Conservation (phyloP, 2,797 vertebrate genomes). For the Pelodytes ibericus region DNA sequence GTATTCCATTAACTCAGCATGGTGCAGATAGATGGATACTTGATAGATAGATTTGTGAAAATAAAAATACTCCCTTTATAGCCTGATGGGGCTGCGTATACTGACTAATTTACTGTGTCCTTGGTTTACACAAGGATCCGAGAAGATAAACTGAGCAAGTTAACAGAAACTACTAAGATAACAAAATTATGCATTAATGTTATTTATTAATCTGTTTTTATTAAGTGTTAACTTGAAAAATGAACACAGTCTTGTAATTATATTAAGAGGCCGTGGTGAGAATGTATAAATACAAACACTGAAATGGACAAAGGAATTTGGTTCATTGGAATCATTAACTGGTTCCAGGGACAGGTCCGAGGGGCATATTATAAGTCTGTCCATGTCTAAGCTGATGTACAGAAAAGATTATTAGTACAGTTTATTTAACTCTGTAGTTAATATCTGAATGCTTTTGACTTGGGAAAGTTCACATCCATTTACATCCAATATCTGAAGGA, state of each 20-base stretch:
- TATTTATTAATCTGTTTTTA: conserved; percentile 75
- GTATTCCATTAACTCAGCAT: too few relatives aligned
- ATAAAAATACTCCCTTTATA: too few relatives aligned
- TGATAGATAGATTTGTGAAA: too few relatives aligned
- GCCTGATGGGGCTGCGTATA: too few relatives aligned
- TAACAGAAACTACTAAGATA: conserved; percentile 66
- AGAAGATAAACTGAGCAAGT: conserved; percentile 52
- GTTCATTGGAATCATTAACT: conserved; percentile 69
- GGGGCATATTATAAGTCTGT: background rate
- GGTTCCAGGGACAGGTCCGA: conserved; percentile 32
- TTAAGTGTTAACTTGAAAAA: conserved; percentile 74
- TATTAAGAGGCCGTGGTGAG: conserved; percentile 58
- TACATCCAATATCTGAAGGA: too few relatives aligned
- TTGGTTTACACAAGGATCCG: conserved; percentile 11
- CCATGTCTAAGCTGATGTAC: too few relatives aligned
- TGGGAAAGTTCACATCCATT: too few relatives aligned
- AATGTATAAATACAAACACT: conserved; percentile 60
- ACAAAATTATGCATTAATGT: conserved; percentile 60
- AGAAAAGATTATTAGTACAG: too few relatives aligned
- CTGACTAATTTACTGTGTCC: conserved; percentile 11
- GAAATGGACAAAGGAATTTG: conserved; percentile 57
- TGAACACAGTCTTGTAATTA: conserved; percentile 63
- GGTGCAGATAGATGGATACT: too few relatives aligned
- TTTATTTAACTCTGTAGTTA: too few relatives aligned
- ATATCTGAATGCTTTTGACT: too few relatives aligned